Evolutionary conservation across 1,140 invertebrate species (phyloP).

Genomic region (Ceratina japonica): DNA sequence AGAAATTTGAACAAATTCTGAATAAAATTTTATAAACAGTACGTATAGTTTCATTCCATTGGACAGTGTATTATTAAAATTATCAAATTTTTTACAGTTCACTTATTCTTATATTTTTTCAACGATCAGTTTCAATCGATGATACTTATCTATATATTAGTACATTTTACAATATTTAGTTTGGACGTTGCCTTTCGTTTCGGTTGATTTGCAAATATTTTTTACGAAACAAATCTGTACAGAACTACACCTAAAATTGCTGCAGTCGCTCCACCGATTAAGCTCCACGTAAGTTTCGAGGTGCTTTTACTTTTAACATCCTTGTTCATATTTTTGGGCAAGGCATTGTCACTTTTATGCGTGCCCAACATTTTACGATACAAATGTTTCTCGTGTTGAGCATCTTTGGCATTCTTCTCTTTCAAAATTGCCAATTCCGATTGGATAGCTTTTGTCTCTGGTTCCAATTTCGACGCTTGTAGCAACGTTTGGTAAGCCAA

Average conservation of each 20-base stretch:
- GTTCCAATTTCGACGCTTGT: conserved; percentile 82
- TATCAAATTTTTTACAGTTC: conserved; percentile 13
- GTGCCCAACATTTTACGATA: conserved; percentile 85
- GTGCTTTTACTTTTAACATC: conserved; percentile 49
- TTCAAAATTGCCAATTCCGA: conserved; percentile 82
- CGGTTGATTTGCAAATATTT: neutral
- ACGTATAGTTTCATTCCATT: neutral
- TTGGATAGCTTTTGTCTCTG: conserved; percentile 81
- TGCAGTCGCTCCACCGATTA: conserved; percentile 73
- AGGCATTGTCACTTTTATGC: conserved; percentile 46
- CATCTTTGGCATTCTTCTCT: conserved; percentile 80
- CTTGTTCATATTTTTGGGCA: conserved; percentile 47
- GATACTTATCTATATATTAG: conserved; percentile 13
- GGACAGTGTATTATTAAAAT: neutral
- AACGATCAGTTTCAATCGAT: neutral
- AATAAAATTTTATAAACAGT: conserved; percentile 3
- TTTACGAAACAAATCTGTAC: conserved; percentile 72
- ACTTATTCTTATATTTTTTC: conserved; percentile 11
- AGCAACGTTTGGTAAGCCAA: conserved; percentile 82
- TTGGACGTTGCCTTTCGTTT: neutral
- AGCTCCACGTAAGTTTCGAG: conserved; percentile 70
- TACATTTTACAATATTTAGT: conserved; percentile 8
- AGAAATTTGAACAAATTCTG: conserved; percentile 10
- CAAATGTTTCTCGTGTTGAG: conserved; percentile 81
- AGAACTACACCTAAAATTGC: conserved; percentile 69